Conservation (phyloP, 2,888 invertebrate species). For the Chloroclysta siterata region DNA sequence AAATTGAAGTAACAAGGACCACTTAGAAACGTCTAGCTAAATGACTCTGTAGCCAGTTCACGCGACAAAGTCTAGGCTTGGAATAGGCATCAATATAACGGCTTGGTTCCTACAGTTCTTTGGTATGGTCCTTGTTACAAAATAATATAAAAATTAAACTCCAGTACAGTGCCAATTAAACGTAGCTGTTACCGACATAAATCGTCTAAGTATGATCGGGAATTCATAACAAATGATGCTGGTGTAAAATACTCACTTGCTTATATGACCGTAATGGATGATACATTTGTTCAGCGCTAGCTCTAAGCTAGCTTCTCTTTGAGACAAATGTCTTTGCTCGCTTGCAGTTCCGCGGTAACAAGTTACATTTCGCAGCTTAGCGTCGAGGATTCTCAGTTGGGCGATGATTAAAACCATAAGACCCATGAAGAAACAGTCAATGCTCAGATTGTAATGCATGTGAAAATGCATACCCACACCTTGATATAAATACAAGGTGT, state of each 20-base stretch:
- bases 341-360: constrained; percentile 26
- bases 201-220: too few species aligned
- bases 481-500: constrained; percentile 63
- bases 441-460: constrained; percentile 59
- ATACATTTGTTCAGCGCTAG: constrained; percentile 54
- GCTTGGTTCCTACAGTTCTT: too few species aligned
- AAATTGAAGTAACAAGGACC: too few species aligned
- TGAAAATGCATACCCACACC: constrained; percentile 56
- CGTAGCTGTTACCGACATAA: too few species aligned
- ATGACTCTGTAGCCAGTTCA: too few species aligned
- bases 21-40: too few species aligned
- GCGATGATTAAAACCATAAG: constrained; percentile 61
- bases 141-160: too few species aligned
- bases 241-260: constrained; percentile 52
- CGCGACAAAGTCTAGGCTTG: too few species aligned
- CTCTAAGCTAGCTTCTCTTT: constrained; percentile 40
- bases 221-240: background rate
- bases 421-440: constrained; percentile 64
- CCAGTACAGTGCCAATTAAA: too few species aligned
- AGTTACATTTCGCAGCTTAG: constrained; percentile 55
- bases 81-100: too few species aligned
- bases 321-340: constrained; percentile 1
- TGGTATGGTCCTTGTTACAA: too few species aligned
- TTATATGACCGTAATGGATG: constrained; percentile 56
- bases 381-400: constrained; percentile 63